Conservation (phyloP, 2,113 vertebrate genomes). For the Megaceryle torquata region DNA sequence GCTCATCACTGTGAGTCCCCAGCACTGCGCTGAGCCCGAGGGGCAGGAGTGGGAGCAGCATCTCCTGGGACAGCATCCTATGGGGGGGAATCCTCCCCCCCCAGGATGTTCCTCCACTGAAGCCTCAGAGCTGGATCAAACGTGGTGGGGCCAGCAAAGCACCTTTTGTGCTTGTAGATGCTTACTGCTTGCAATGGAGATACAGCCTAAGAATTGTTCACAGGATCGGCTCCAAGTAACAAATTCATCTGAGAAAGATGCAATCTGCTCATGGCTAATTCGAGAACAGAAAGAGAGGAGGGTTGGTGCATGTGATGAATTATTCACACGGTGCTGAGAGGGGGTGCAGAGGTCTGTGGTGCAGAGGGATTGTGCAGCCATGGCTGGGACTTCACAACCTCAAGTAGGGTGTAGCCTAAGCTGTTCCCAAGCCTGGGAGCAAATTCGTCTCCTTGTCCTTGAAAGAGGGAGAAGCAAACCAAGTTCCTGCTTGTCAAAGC, state of each 20-base stretch:
- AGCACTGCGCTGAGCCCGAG: neutral
- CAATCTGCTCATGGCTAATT: constrained; percentile 36
- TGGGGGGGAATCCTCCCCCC: neutral
- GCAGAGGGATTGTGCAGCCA: neutral
- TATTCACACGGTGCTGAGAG: neutral
- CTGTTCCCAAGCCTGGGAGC: neutral
- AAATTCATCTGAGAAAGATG: neutral
- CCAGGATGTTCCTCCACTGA: neutral
- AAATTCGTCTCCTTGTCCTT: neutral
- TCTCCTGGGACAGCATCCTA: neutral
- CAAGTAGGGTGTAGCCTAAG: neutral
- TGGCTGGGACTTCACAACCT: neutral
- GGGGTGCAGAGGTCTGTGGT: neutral
- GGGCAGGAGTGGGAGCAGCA: neutral
- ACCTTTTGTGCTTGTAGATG: rapidly evolving
- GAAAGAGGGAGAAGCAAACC: neutral
- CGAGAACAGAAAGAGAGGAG: neutral
- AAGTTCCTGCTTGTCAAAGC: neutral
- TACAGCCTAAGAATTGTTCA: neutral
- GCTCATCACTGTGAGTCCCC: neutral
- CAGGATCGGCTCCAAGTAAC: neutral
- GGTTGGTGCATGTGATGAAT: neutral
- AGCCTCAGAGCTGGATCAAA: neutral
- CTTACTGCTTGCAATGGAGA: neutral
- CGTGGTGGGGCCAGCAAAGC: rapidly evolving